A percentile compares a stretch with the other conserved stretches of the same genome.
Conservation (phyloP, 2,797 vertebrate genomes). For the Thaleichthys pacificus region DNA sequence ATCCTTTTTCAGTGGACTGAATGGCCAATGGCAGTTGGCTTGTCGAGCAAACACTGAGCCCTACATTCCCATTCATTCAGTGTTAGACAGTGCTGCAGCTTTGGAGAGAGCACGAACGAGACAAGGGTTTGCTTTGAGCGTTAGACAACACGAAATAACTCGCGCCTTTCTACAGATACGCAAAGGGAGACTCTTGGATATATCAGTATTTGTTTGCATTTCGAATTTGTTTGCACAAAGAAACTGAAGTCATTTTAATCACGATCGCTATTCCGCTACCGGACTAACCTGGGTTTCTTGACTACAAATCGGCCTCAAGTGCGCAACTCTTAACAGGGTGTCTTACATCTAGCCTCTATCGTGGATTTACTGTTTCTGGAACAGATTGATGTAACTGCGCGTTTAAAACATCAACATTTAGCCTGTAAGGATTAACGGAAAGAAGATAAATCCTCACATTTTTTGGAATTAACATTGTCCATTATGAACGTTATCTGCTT, state of each 20-base stretch:
- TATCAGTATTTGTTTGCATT: conserved; percentile 16
- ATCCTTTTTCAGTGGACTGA: conserved; percentile 78
- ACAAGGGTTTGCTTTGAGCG: conserved; percentile 44
- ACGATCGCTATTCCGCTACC: conserved; percentile 16
- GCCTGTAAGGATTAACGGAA: conserved; percentile 53
- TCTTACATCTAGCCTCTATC: conserved; percentile 32
- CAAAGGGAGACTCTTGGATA: conserved; percentile 52
- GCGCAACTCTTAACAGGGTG: conserved; percentile 45
- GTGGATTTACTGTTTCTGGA: conserved; percentile 68
- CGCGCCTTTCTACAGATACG: not conserved
- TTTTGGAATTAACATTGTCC: conserved; percentile 60
- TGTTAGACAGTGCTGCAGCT: conserved; percentile 64
- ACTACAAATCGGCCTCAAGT: conserved; percentile 51
- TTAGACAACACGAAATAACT: conserved; percentile 41
- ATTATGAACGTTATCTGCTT: conserved; percentile 51
- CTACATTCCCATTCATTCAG: conserved; percentile 81
- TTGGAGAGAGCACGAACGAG: conserved; percentile 48
- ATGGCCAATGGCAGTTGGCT: conserved; percentile 76
- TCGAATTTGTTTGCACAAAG: conserved; percentile 5
- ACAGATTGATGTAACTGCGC: conserved; percentile 49
- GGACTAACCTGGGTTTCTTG: conserved; percentile 47
- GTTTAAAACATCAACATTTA: conserved; percentile 29
- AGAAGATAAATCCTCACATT: conserved; percentile 40
- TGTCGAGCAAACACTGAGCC: conserved; percentile 72
- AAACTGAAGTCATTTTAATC: conserved; percentile 14